A percentile compares a stretch with the other conserved stretches of the same genome.
phyloP scores from a whole-genome alignment of 2,797 vertebrate genomes.

The Simalia tracyae region DNA sequence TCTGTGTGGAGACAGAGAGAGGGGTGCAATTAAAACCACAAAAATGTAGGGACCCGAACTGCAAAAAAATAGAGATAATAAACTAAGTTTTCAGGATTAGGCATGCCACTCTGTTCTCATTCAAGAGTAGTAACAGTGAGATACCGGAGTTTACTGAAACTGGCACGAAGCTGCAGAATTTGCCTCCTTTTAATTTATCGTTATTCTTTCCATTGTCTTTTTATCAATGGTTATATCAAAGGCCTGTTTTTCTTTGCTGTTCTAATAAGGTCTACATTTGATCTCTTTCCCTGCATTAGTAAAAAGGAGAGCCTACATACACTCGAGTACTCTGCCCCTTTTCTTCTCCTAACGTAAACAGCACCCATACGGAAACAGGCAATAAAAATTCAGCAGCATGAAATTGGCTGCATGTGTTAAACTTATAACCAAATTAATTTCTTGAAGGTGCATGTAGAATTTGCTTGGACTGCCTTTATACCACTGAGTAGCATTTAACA shows the following conservation, averaged over 20 bases:
- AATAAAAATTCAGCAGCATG: conserved; percentile 25
- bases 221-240: conserved; percentile 10
- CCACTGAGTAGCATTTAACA: neutral
- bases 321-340: neutral
- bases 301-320: conserved; percentile 7
- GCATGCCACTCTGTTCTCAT: conserved; percentile 27
- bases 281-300: neutral
- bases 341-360: neutral
- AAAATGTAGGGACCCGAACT: neutral
- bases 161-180: conserved; percentile 20
- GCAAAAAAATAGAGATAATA: conserved; percentile 24
- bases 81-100: conserved; percentile 37
- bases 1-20: neutral
- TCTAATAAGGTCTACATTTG: conserved; percentile 25
- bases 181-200: conserved; percentile 32
- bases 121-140: conserved; percentile 1
- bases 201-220: conserved; percentile 43
- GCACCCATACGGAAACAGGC: conserved; percentile 18
- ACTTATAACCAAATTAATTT: conserved; percentile 2
- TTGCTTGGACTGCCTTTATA: neutral
- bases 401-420: neutral
- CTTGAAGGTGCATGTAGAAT: neutral
- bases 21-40: neutral
- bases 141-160: conserved; percentile 20
- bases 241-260: neutral